A percentile compares a stretch with the other conserved stretches of the same genome.
Evolutionary conservation across 2,888 invertebrate genomes (phyloP).

Genomic region (Zaprionus lineosus): DNA sequence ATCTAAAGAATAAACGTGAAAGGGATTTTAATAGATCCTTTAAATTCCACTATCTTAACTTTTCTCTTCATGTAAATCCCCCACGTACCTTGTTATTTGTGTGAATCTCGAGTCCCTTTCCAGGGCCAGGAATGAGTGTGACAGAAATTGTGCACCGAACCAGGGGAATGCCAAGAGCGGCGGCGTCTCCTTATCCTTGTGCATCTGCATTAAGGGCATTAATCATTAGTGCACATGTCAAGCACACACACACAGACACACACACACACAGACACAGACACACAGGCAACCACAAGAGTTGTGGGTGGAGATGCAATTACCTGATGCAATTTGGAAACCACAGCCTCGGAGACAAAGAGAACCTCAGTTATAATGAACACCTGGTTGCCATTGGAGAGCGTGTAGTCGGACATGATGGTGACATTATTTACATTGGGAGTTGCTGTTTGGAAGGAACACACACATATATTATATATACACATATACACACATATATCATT

Average conservation of each 20-base stretch:
- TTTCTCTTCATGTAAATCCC: slow-evolving; percentile 3
- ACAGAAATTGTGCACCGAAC: slow-evolving; percentile 87
- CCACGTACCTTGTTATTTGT: slow-evolving; percentile 84
- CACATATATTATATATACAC: too few relatives aligned
- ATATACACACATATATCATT: too few relatives aligned
- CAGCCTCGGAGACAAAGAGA: slow-evolving; percentile 86
- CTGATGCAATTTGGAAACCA: slow-evolving; percentile 86
- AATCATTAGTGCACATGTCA: slow-evolving; percentile 32
- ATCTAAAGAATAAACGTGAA: slow-evolving; percentile 76
- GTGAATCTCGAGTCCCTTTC: slow-evolving; percentile 85
- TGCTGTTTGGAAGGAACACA: slow-evolving; percentile 81
- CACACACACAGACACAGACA: background rate
- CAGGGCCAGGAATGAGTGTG: slow-evolving; percentile 86
- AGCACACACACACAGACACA: background rate
- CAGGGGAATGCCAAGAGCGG: slow-evolving; percentile 86
- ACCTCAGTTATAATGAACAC: slow-evolving; percentile 86
- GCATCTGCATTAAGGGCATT: slow-evolving; percentile 78
- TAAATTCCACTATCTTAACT: slow-evolving; percentile 8
- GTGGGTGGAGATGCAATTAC: slow-evolving; percentile 76
- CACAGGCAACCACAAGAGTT: background rate
- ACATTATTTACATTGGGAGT: slow-evolving; percentile 85
- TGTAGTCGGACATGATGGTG: slow-evolving; percentile 85
- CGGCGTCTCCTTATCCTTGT: slow-evolving; percentile 87
- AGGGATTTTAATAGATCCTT: background rate
- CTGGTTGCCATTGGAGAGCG: slow-evolving; percentile 86